These are phyloP conservation scores for Osmoderma eremita DNA, from an alignment of 2,888 invertebrate species.

Conservation along the genomic window DNA sequence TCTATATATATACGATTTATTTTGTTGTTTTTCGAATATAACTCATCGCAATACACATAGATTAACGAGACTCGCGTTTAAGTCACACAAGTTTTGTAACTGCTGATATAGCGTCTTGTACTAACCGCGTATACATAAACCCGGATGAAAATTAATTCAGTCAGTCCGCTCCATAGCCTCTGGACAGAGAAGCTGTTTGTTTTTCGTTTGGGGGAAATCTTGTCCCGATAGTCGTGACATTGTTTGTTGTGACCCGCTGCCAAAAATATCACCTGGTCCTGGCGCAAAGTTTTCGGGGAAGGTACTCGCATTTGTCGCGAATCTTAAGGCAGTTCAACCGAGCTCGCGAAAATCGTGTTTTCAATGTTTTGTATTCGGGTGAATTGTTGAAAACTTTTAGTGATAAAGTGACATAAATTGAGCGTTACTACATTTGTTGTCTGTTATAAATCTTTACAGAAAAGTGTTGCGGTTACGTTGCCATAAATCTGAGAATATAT, in stretches of 20 bases:
- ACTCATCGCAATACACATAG: constrained; percentile 2
- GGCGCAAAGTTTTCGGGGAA: constrained; percentile 24
- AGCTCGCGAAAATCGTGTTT: constrained; percentile 18
- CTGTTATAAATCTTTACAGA: background rate
- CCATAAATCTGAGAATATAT: too few relatives aligned
- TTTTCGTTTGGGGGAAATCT: constrained; percentile 26
- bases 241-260: constrained; percentile 33
- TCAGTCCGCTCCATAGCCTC: constrained; percentile 42
- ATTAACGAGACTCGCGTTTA: background rate
- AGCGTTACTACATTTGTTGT: background rate
- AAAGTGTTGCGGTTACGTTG: too few relatives aligned
- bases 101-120: constrained; percentile 41
- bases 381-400: background rate
- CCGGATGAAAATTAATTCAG: constrained; percentile 50
- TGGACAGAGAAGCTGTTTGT: constrained; percentile 6
- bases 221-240: constrained; percentile 36
- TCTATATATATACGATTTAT: constrained; percentile 10
- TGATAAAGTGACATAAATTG: constrained; percentile 6
- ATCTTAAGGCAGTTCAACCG: constrained; percentile 4
- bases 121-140: constrained; percentile 42
- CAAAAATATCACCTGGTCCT: constrained; percentile 36
- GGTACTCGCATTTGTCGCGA: constrained; percentile 10
- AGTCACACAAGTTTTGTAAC: constrained; percentile 45
- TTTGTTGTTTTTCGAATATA: constrained; percentile 30
- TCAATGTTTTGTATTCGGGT: constrained; percentile 16